A percentile compares a stretch with the other conserved stretches of the same genome.
Conservation (phyloP, 1,140 invertebrate genomes). For the Rhynchophorus ferrugineus region DNA sequence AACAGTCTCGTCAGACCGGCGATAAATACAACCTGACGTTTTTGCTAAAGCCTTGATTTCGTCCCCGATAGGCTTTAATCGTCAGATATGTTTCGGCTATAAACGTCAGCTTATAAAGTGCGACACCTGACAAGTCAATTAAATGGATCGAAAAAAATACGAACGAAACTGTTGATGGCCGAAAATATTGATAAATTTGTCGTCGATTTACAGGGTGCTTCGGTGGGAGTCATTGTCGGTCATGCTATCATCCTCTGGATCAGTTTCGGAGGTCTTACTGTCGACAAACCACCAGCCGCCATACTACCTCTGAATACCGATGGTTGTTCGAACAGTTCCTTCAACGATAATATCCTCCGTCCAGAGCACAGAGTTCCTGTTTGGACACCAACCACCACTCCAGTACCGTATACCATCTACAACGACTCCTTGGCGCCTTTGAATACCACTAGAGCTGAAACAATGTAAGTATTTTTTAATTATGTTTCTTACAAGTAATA, state of each 20-base stretch:
- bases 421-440: constrained; percentile 18
- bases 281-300: constrained; percentile 42
- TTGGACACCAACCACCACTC: constrained; percentile 28
- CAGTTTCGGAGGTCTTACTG: constrained; percentile 52
- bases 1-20: too few species aligned
- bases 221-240: constrained; percentile 57
- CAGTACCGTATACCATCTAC: constrained; percentile 23
- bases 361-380: constrained; percentile 29
- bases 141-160: too few species aligned
- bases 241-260: constrained; percentile 59
- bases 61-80: too few species aligned
- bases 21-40: too few species aligned
- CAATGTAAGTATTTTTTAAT: constrained; percentile 26
- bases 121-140: too few species aligned
- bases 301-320: constrained; percentile 51
- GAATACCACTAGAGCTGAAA: constrained; percentile 25
- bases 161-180: too few species aligned
- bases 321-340: constrained; percentile 58
- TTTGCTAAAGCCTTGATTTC: too few species aligned
- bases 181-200: too few species aligned
- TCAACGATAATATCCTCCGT: constrained; percentile 48
- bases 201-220: constrained; percentile 54
- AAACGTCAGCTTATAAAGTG: too few species aligned
- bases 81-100: too few species aligned
- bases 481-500: too few species aligned